Evolutionary conservation across 2,888 invertebrate genomes (phyloP).

Genomic region (Melolontha melolontha): DNA sequence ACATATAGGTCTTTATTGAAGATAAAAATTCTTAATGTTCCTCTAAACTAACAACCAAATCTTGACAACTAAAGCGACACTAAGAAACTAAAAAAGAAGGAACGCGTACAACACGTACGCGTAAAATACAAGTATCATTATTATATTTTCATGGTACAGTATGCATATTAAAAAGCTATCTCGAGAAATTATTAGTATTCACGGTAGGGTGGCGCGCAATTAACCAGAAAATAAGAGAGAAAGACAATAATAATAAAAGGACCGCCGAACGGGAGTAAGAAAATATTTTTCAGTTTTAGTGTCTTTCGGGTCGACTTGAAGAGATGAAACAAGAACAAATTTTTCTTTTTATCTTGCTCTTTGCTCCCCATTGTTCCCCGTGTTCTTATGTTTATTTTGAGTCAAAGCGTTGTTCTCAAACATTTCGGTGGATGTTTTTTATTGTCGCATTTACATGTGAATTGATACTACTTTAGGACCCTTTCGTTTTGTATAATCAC

Average conservation of each 20-base stretch:
- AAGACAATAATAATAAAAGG: slow-evolving; percentile 13
- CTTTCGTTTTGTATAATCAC: slow-evolving; percentile 3
- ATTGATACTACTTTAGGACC: slow-evolving; percentile 2
- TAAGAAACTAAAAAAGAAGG: no score
- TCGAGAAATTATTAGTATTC: slow-evolving; percentile 23
- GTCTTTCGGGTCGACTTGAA: background rate
- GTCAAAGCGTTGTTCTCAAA: no score
- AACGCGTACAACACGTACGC: no score
- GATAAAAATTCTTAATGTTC: no score
- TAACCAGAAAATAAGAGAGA: slow-evolving; percentile 4
- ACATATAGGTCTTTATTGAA: no score
- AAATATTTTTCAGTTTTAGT: slow-evolving; percentile 22
- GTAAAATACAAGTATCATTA: background rate
- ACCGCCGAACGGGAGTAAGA: slow-evolving; percentile 14
- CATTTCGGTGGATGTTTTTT: slow-evolving; percentile 6
- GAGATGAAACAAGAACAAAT: no score
- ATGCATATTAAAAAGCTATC: slow-evolving; percentile 22
- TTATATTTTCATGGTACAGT: slow-evolving; percentile 5
- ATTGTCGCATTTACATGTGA: slow-evolving; percentile 12
- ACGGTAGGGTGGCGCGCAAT: slow-evolving; percentile 4
- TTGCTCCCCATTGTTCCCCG: no score
- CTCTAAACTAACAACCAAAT: no score
- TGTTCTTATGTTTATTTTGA: no score
- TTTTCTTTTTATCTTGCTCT: no score
- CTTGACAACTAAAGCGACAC: no score